Evolutionary conservation across 2,797 vertebrate genomes (phyloP).

Genomic region (Dallia pectoralis): DNA sequence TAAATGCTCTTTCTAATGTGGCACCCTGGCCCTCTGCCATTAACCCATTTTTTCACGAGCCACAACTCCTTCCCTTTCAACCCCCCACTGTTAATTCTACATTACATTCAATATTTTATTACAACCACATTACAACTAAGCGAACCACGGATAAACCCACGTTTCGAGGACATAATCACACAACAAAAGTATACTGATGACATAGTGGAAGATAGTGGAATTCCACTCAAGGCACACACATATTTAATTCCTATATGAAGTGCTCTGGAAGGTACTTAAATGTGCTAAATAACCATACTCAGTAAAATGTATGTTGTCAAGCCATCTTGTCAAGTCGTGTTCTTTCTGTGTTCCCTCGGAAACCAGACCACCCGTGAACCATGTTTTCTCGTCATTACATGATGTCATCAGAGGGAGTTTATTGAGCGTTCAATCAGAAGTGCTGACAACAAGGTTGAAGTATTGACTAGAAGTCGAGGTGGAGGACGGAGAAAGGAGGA

Average conservation of each 20-base stretch:
- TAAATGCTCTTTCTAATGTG: background rate
- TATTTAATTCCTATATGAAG: background rate
- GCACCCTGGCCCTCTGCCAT: background rate
- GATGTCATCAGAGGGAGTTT: background rate
- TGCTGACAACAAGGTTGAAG: background rate
- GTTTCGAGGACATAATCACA: background rate
- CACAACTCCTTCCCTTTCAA: no score
- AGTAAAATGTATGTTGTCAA: no score
- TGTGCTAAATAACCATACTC: background rate
- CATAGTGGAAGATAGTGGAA: no score
- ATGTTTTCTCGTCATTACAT: background rate
- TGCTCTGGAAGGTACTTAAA: background rate
- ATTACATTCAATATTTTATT: background rate
- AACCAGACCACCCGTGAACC: background rate
- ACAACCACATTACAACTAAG: background rate
- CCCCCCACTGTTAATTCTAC: conserved; percentile 2
- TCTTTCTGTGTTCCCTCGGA: conserved; percentile 2
- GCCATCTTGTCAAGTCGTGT: background rate
- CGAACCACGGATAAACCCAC: background rate
- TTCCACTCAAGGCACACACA: no score
- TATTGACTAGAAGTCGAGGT: background rate
- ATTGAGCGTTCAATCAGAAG: background rate
- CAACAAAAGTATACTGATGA: no score
- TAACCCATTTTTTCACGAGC: conserved; percentile 14
- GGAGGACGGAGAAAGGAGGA: background rate